Evolutionary conservation across 2,888 invertebrate genomes (phyloP), one percentile per base, ranked within the genome.

Genomic region (Leucophenga maculata): DNA sequence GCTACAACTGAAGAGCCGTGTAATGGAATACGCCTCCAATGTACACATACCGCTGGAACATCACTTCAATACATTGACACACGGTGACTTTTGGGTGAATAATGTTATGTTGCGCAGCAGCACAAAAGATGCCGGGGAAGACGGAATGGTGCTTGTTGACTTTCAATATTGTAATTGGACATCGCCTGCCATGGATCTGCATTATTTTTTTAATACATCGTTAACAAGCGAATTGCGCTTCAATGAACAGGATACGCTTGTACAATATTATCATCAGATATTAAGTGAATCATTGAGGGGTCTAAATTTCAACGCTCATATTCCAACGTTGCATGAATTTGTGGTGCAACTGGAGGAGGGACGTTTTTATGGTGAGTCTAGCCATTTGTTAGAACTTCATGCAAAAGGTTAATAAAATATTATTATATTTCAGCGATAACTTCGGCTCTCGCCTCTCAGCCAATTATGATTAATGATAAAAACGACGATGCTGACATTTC

Each of bases 31-130:
- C 69, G 80, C 80, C 1, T 79, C 78, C 3, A 68, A 72, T 4
- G 85, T 86, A 0, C 85, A 84, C 59, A 84, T 78, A 55, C 73
- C 78, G 0, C 70, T 73, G 14, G 66, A 72, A 9, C 62, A 68
- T 2, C 67, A 79, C 2, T 84, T 85, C 57, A 79, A 84, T 64
- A 85, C 84, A 0, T 52, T 88, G 16, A 75, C 74, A 20, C 88
- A 88, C 65, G 88, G 88, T 1, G 88, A 88, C 71, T 77, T 84
- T 3, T 88, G 88, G 88, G 75, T 75, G 0, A 87, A 87, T 68
- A 88, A 88, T 59, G 78, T 85, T 8, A 86, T 88, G 86, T 73
- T 85, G 14, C 75, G 76, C 14, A 85, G 83, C 8, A 39, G 39
- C 8, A 1, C 39, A 0, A 69, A 70, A 3, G 60, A 68, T 11